Evolutionary conservation across 2,888 invertebrate species (phyloP).

Genomic region (Adelognathus sp.): DNA sequence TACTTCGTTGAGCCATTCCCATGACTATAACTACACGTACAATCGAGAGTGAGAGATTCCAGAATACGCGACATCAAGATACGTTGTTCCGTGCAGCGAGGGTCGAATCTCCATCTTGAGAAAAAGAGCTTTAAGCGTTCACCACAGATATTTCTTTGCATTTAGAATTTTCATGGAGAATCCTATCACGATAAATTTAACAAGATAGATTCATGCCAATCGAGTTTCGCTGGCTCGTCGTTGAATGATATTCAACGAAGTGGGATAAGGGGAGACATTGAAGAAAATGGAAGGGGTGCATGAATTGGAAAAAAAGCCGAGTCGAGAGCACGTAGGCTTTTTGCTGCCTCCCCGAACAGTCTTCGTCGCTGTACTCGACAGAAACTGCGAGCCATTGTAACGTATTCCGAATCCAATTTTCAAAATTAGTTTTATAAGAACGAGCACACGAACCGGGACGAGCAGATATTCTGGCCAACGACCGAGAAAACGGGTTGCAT

Average conservation of each 20-base stretch:
- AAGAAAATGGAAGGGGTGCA: neutral
- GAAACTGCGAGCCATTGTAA: slow-evolving; percentile 16
- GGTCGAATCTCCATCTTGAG: slow-evolving; percentile 7
- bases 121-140: slow-evolving; percentile 25
- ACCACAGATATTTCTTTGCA: neutral
- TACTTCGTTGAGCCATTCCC: slow-evolving; percentile 64
- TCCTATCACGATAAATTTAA: slow-evolving; percentile 19
- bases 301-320: neutral
- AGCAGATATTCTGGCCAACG: slow-evolving; percentile 14
- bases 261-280: neutral
- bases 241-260: slow-evolving; percentile 12
- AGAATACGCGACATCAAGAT: slow-evolving; percentile 21
- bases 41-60: slow-evolving; percentile 8
- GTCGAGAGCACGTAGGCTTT: slow-evolving; percentile 23
- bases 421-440: slow-evolving; percentile 54
- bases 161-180: too few species aligned
- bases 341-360: slow-evolving; percentile 23
- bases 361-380: neutral
- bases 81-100: slow-evolving; percentile 28
- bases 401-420: slow-evolving; percentile 51
- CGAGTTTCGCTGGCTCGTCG: neutral
- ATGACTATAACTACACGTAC: slow-evolving; percentile 28
- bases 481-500: neutral
- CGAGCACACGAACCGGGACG: slow-evolving; percentile 44
- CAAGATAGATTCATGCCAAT: slow-evolving; percentile 10